phyloP scores from a whole-genome alignment of 2,113 vertebrate genomes.

The Dicaeum eximium region DNA sequence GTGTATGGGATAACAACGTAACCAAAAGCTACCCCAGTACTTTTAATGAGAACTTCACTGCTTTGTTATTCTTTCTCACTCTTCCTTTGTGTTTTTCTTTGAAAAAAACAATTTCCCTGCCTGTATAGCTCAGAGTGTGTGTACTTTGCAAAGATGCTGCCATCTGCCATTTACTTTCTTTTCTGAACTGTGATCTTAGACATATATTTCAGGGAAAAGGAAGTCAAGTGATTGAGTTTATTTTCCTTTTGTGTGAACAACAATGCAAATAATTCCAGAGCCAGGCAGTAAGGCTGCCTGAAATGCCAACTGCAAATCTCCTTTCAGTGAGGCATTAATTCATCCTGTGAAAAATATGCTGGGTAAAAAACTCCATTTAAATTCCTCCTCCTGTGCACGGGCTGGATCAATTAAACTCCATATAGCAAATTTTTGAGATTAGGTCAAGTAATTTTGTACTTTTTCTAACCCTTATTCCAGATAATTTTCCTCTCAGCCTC shows the following conservation, averaged over 20 bases:
- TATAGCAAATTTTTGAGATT: not conserved
- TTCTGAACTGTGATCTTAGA: conserved; percentile 25
- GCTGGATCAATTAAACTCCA: not conserved
- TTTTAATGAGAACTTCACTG: not conserved
- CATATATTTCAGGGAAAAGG: conserved; percentile 33
- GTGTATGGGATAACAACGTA: not conserved
- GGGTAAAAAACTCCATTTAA: not conserved
- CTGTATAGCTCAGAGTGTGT: not conserved
- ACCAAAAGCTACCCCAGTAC: not conserved
- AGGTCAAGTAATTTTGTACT: not conserved
- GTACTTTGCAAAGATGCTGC: conserved; percentile 5
- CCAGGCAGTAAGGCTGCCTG: conserved; percentile 10
- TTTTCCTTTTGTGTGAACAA: conserved; percentile 54
- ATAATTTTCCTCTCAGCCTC: not conserved
- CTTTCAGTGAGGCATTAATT: conserved; percentile 46
- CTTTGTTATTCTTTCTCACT: not conserved
- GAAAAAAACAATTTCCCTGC: conserved; percentile 17
- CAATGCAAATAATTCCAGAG: conserved; percentile 47
- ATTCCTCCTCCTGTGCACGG: not conserved
- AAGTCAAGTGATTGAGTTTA: conserved; percentile 20
- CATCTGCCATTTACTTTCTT: conserved; percentile 37
- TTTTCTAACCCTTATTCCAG: not conserved
- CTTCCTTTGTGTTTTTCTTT: not conserved
- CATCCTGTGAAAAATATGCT: conserved; percentile 8
- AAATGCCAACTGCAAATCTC: conserved; percentile 50